Evolutionary conservation across 2,888 invertebrate species (phyloP).

Genomic region (Gibbula magus): DNA sequence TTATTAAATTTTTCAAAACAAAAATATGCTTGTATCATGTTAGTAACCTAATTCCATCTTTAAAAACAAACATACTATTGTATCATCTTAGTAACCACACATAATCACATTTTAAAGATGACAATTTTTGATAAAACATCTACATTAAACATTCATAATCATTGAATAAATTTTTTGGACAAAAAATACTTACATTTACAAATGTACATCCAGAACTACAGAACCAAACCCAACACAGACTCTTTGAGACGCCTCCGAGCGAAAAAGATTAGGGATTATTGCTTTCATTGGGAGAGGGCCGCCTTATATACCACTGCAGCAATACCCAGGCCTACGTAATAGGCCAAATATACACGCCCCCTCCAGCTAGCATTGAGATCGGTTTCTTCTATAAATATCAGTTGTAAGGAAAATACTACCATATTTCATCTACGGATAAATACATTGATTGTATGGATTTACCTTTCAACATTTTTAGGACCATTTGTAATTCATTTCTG

Average conservation of each 20-base stretch:
- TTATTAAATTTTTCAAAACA: too few species aligned
- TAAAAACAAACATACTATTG: too few species aligned
- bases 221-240: constrained; percentile 2
- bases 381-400: too few species aligned
- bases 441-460: too few species aligned
- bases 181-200: background rate
- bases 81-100: too few species aligned
- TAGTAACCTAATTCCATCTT: too few species aligned
- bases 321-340: constrained; percentile 3
- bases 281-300: background rate
- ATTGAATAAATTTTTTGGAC: background rate
- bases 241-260: constrained; percentile 12
- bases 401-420: too few species aligned
- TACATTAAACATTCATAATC: background rate
- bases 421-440: too few species aligned
- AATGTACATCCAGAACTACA: background rate
- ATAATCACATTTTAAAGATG: too few species aligned
- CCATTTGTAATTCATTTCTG: too few species aligned
- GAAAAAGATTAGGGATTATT: constrained; percentile 6
- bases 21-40: too few species aligned
- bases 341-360: background rate
- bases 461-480: too few species aligned
- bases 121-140: background rate
- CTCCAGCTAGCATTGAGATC: background rate
- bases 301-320: background rate